Conservation (phyloP, 2,888 invertebrate species). For the Brachypterus glaber region DNA sequence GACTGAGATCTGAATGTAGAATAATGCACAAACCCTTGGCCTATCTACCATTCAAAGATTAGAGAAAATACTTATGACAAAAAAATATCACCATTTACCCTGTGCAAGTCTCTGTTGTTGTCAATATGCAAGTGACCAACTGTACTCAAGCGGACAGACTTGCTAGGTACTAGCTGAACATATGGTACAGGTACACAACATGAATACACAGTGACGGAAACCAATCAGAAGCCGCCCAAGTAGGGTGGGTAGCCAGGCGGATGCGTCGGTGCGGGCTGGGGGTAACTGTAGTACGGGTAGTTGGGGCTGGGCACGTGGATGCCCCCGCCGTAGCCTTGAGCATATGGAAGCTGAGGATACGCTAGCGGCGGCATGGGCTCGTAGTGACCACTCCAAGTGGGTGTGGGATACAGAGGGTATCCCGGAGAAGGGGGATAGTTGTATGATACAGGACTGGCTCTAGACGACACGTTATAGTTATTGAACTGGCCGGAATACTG, state of each 20-base stretch:
- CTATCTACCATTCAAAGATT: conserved; percentile 44
- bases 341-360: conserved; percentile 38
- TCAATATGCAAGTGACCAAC: conserved; percentile 43
- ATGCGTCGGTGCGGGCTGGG: conserved; percentile 38
- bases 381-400: conserved; percentile 39
- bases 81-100: conserved; percentile 46
- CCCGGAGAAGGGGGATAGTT: conserved; percentile 34
- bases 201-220: conserved; percentile 43
- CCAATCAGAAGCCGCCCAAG: conserved; percentile 42
- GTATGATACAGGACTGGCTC: conserved; percentile 23
- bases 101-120: conserved; percentile 45
- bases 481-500: conserved; percentile 40
- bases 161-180: conserved; percentile 45
- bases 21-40: conserved; percentile 44
- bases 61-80: conserved; percentile 45
- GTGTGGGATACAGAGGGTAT: conserved; percentile 39
- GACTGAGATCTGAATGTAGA: conserved; percentile 39
- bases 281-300: conserved; percentile 51
- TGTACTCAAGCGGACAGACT: conserved; percentile 43
- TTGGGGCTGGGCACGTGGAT: conserved; percentile 55
- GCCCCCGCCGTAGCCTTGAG: conserved; percentile 38
- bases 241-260: conserved; percentile 41
- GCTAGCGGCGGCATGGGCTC: conserved; percentile 43
- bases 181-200: conserved; percentile 45
- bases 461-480: conserved; percentile 39